These are phyloP conservation scores for Julus scanicus DNA, from an alignment of 2,888 invertebrate species.

Conservation along the genomic window DNA sequence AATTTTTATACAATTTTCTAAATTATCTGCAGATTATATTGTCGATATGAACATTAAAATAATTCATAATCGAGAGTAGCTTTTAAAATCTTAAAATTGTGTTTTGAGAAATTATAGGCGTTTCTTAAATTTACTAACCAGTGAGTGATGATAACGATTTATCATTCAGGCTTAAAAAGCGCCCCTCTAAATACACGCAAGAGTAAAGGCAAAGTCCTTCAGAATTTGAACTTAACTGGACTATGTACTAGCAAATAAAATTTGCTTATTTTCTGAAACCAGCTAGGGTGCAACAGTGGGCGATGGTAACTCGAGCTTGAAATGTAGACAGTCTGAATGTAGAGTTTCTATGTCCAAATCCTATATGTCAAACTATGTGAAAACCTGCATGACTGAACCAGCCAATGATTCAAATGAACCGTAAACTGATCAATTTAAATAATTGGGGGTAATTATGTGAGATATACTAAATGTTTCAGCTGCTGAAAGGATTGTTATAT, in stretches of 20 bases:
- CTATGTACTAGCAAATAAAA: slow-evolving; percentile 9
- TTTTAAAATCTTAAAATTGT: background rate
- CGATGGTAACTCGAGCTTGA: no score
- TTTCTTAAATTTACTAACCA: no score
- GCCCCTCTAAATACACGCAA: background rate
- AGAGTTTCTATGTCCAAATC: background rate
- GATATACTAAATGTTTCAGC: no score
- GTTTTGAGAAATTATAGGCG: background rate
- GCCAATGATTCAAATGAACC: background rate
- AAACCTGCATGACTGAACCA: background rate
- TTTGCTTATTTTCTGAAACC: background rate
- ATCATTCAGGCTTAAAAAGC: background rate
- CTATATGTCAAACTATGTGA: background rate
- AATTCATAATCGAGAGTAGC: background rate
- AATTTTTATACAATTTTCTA: no score
- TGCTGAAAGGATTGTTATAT: no score
- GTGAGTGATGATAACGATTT: background rate
- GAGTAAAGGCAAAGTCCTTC: background rate
- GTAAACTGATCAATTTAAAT: background rate
- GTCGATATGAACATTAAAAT: background rate
- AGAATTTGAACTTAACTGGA: background rate
- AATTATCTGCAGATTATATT: no score
- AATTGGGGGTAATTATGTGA: no score
- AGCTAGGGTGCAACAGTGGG: background rate
- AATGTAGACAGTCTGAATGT: no score